Evolutionary conservation across 2,888 invertebrate genomes (phyloP), one percentile per base, ranked within the genome.

Genomic region (Ophion costatus): DNA sequence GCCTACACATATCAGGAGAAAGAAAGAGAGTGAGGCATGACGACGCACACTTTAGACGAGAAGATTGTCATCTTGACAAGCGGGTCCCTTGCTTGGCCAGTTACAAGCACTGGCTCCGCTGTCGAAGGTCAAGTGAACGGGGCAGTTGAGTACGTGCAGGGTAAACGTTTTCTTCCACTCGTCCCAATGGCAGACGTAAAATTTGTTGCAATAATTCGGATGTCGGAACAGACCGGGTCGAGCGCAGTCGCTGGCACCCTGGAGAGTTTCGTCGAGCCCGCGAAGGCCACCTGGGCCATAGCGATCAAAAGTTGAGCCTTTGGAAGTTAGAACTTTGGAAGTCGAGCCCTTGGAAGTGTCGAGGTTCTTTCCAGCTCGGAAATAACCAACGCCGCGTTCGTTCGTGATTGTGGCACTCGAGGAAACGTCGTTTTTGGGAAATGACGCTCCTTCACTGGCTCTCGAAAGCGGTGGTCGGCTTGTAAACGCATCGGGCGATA

Each of bases 171-270:
- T 96, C 91, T 97, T 96, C 91, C 96, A 96, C 86, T 96, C 95
- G 92, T 97, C 97, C 97, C 97, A 97, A 93, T 96, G 95, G 92
- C 97, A 97, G 51, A 97, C 96, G 91, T 97, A 97, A 94, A 97
- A 97, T 91, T 97, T 97, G 92, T 97, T 97, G 91, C 97, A 97
- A 89, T 96, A 96, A 87, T 96, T 96, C 0, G 97, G 97, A 92
- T 97, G 97, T 78, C 95, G 88, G 89, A 95, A 95, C 1, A 95
- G 93, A 85, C 95, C 95, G 1, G 95, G 93, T 73, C 95, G 91
- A 29, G 94, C 94, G 83, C 95, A 95, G 33, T 94, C 94, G 7
- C 93, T 92, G 9, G 90, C 92, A 2, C 94, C 94, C 95, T 95
- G 95, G 94, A 96, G 86, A 95, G 93, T 86, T 33, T 91, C 90